phyloP scores from a whole-genome alignment of 1,140 invertebrate genomes.

The Calosoma granatense region DNA sequence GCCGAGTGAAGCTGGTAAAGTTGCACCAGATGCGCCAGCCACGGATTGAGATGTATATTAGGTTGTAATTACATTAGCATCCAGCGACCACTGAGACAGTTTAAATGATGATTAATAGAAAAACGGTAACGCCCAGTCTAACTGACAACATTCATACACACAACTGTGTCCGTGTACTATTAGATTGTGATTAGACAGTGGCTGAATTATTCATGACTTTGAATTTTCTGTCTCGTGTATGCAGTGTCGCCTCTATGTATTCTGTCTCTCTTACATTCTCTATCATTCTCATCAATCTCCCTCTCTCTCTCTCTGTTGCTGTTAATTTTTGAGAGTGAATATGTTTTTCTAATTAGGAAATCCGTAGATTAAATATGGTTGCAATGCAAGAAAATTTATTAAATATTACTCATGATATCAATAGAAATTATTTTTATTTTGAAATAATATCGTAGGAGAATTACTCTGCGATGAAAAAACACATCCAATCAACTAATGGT shows the following conservation, averaged over 20 bases:
- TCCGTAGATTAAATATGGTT: too few relatives aligned
- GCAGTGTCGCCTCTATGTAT: too few relatives aligned
- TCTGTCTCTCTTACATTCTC: neutral
- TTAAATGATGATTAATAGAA: conserved; percentile 18
- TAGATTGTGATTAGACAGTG: neutral
- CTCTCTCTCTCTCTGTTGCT: neutral
- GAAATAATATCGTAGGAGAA: too few relatives aligned
- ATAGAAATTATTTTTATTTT: too few relatives aligned
- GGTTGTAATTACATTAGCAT: conserved; percentile 16
- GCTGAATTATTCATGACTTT: conserved; percentile 1
- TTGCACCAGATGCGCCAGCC: conserved; percentile 16
- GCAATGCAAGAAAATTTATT: too few relatives aligned
- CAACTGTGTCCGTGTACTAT: neutral
- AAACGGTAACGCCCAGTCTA: neutral
- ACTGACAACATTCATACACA: neutral
- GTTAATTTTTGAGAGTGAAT: conserved; percentile 1
- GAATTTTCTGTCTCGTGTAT: too few relatives aligned
- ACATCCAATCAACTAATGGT: too few relatives aligned
- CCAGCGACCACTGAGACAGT: conserved; percentile 17
- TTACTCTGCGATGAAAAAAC: too few relatives aligned
- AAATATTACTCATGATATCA: too few relatives aligned
- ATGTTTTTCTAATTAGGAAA: conserved; percentile 4
- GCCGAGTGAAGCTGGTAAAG: too few relatives aligned
- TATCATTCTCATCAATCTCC: neutral
- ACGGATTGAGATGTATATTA: conserved; percentile 16